Evolutionary conservation across 2,113 vertebrate species (phyloP).

Genomic region (Rhineura floridana): DNA sequence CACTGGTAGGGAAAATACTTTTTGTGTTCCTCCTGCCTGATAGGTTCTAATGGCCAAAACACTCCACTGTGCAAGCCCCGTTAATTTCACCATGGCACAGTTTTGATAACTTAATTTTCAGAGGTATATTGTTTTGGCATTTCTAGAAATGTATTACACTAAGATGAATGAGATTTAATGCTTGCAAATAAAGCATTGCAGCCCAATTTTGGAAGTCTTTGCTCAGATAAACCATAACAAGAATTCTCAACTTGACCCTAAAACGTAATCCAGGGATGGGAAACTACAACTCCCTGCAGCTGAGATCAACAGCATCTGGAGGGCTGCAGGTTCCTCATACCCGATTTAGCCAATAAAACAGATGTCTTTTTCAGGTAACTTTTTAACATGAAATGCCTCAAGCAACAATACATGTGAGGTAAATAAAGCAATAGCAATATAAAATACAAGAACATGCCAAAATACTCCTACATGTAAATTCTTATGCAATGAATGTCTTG

Average conservation of each 20-base stretch:
- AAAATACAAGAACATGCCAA: constrained; percentile 43
- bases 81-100: neutral
- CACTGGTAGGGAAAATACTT: neutral
- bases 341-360: neutral
- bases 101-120: neutral
- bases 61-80: too few species aligned
- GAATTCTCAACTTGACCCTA: neutral
- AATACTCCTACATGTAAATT: constrained; percentile 41
- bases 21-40: neutral
- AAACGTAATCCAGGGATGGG: too few species aligned
- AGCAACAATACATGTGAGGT: constrained; percentile 10
- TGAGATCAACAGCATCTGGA: too few species aligned
- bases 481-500: constrained; percentile 57
- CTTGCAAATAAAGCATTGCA: neutral
- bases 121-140: neutral
- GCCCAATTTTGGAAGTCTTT: fast-evolving
- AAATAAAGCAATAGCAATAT: constrained; percentile 20
- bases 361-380: fast-evolving
- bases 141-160: neutral
- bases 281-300: too few species aligned
- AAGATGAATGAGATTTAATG: neutral
- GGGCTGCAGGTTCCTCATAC: too few species aligned
- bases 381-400: constrained; percentile 6
- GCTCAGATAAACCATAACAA: neutral
- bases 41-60: too few species aligned